Percentiles rank a stretch among this genome's conserved stretches.
Evolutionary conservation across 2,113 vertebrate genomes (phyloP).

Genomic region (Nerophis ophidion): DNA sequence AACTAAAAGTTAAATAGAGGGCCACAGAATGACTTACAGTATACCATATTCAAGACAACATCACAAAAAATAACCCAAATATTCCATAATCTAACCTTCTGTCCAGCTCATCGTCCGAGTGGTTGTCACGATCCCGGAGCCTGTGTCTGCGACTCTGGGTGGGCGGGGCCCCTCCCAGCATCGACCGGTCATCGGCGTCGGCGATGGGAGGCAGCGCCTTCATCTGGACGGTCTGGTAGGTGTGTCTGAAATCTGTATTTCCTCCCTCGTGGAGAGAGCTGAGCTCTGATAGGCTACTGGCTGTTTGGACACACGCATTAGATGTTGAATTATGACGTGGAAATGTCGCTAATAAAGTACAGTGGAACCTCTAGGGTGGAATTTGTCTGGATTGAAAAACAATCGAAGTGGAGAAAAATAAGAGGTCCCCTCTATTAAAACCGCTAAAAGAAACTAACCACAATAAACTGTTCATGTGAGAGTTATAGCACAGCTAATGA

Average conservation of each 20-base stretch:
- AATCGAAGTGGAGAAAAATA: no score
- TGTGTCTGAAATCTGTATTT: slow-evolving; percentile 78
- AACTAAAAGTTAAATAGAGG: no score
- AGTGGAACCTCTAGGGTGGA: no score
- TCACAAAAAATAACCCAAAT: neutral
- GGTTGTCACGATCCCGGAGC: slow-evolving; percentile 56
- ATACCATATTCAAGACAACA: neutral
- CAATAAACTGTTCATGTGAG: no score
- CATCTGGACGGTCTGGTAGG: slow-evolving; percentile 82
- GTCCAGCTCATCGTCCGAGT: slow-evolving; percentile 62
- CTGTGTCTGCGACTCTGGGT: slow-evolving; percentile 64
- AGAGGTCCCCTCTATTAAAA: no score
- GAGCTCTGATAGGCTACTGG: slow-evolving; percentile 89
- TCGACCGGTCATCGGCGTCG: slow-evolving; percentile 72
- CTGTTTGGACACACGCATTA: slow-evolving; percentile 59
- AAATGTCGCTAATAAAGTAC: no score
- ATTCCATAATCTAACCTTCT: slow-evolving; percentile 40
- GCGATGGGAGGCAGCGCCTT: slow-evolving; percentile 80
- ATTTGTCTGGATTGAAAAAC: no score
- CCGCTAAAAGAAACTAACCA: no score
- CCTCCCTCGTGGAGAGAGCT: slow-evolving; percentile 91
- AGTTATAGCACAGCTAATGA: no score
- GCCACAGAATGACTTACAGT: no score
- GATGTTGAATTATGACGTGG: no score
- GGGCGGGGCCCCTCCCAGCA: slow-evolving; percentile 69